Evolutionary conservation across 1,140 invertebrate species (phyloP).

Genomic region (Drosophila miranda): DNA sequence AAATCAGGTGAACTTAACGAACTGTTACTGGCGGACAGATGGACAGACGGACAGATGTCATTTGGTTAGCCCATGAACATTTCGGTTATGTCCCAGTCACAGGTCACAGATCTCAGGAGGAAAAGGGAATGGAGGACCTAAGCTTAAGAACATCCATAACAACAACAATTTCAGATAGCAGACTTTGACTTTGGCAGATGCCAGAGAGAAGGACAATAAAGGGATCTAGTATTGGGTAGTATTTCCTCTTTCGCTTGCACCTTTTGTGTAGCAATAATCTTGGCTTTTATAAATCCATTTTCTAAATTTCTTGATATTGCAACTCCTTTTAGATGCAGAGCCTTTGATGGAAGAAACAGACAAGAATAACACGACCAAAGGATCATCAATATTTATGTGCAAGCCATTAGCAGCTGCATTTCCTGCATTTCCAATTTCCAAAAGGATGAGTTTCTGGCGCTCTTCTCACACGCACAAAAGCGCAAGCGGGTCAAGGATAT

Average conservation of each 20-base stretch:
- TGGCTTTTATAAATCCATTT: not conserved
- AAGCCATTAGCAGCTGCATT: conserved; percentile 61
- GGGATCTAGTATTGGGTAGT: too few species aligned
- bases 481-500: conserved; percentile 70
- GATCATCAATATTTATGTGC: conserved; percentile 57
- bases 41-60: too few species aligned
- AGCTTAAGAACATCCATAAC: too few species aligned
- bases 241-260: too few species aligned
- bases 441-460: not conserved
- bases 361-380: not conserved
- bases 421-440: conserved; percentile 63
- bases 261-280: not conserved
- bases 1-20: conserved; percentile 28
- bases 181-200: too few species aligned
- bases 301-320: not conserved
- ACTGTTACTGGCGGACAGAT: too few species aligned
- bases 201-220: too few species aligned
- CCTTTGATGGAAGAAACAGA: not conserved
- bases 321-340: not conserved
- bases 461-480: conserved; percentile 57
- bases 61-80: too few species aligned
- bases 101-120: too few species aligned
- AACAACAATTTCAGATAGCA: too few species aligned
- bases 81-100: too few species aligned
- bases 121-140: too few species aligned